phyloP scores from a whole-genome alignment of 2,113 vertebrate species.

The Coracopsis vasa region DNA sequence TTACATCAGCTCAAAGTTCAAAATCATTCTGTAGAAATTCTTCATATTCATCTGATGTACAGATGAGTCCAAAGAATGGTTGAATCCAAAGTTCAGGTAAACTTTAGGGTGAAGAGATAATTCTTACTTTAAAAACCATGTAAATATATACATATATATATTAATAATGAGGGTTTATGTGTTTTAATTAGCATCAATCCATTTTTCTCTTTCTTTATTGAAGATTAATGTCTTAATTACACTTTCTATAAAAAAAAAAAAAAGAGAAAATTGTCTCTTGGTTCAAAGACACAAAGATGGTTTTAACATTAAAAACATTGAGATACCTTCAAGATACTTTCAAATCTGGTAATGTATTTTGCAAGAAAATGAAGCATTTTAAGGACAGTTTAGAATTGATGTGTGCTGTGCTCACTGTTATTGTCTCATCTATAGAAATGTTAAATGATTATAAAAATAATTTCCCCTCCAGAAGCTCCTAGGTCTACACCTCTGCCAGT shows the following conservation, averaged over 20 bases:
- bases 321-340: background rate
- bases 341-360: background rate
- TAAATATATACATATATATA: background rate
- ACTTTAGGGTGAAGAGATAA: background rate
- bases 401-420: background rate
- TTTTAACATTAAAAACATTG: background rate
- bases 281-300: background rate
- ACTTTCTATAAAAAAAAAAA: background rate
- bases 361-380: background rate
- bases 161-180: background rate
- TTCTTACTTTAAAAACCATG: background rate
- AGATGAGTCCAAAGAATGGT: background rate
- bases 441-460: background rate
- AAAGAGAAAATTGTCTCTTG: background rate
- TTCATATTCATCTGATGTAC: background rate
- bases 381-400: accelerated
- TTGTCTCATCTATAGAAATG: background rate
- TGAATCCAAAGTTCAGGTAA: background rate
- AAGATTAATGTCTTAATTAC: background rate
- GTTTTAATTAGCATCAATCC: background rate
- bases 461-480: background rate
- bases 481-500: background rate
- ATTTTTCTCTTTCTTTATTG: background rate
- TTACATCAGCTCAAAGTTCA: background rate
- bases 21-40: background rate